Evolutionary conservation across 2,797 vertebrate genomes (phyloP).

Genomic region (Takifugu ocellatus): DNA sequence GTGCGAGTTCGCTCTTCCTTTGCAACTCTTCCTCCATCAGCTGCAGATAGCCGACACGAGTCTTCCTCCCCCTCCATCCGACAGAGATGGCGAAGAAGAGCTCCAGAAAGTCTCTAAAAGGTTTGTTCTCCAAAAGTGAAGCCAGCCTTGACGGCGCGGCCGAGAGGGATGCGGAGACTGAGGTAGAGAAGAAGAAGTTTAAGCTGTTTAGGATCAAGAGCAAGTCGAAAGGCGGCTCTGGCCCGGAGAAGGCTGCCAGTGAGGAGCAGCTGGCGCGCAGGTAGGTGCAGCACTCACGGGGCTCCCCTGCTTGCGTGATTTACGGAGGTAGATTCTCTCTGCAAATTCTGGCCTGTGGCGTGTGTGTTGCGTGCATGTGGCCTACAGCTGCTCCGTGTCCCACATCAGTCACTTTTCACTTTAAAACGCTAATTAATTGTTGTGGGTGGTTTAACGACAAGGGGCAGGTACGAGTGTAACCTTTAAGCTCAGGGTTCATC

Average conservation of each 20-base stretch:
- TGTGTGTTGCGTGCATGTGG: neutral
- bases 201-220: conserved; percentile 40
- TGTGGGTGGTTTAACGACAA: neutral
- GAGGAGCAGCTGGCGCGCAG: conserved; percentile 33
- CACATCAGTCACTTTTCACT: neutral
- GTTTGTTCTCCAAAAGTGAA: conserved; percentile 59
- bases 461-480: no score
- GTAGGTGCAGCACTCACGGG: conserved; percentile 22
- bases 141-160: conserved; percentile 2
- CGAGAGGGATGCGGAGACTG: conserved; percentile 3
- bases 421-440: neutral
- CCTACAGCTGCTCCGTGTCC: neutral
- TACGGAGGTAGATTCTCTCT: neutral
- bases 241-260: neutral
- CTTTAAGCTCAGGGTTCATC: no score
- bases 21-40: neutral
- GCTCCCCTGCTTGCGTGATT: neutral
- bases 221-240: conserved; percentile 32
- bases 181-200: conserved; percentile 45
- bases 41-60: neutral
- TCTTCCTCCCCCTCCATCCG: neutral
- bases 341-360: no score
- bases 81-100: conserved; percentile 54
- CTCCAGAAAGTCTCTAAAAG: conserved; percentile 42
- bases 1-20: neutral